A percentile compares a stretch with the other conserved stretches of the same genome.
Conservation (phyloP, 1,140 invertebrate genomes). For the Caenorhabditis brenneri region DNA sequence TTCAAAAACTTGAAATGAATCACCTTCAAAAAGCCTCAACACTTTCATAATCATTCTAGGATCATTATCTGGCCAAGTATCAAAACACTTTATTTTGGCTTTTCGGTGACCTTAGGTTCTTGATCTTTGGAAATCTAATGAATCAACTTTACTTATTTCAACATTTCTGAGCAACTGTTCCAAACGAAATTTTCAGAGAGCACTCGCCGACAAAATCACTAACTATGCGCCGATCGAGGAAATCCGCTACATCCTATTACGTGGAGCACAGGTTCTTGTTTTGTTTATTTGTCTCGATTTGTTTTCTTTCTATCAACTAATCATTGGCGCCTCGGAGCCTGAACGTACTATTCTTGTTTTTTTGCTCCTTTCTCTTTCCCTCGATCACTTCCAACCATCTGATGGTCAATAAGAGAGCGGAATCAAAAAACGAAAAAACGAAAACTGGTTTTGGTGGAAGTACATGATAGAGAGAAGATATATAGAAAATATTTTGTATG, state of each 20-base stretch:
- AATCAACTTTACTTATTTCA: background rate
- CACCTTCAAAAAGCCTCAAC: too few species aligned
- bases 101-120: too few species aligned
- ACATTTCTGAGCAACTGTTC: background rate
- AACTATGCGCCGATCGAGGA: slow-evolving; percentile 84
- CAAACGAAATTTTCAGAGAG: slow-evolving; percentile 75
- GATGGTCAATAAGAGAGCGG: background rate
- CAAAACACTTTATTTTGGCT: too few species aligned
- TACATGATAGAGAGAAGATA: background rate
- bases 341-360: slow-evolving; percentile 1
- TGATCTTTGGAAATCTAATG: too few species aligned
- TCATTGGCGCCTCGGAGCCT: background rate
- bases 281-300: slow-evolving; percentile 4
- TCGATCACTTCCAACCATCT: background rate
- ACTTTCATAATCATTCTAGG: too few species aligned
- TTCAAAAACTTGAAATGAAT: too few species aligned
- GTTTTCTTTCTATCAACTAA: slow-evolving; percentile 23
- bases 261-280: slow-evolving; percentile 79
- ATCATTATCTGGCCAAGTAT: too few species aligned
- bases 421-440: background rate
- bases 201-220: slow-evolving; percentile 87
- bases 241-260: slow-evolving; percentile 82
- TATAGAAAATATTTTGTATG: background rate
- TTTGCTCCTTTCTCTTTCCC: background rate
- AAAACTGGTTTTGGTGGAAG: background rate